Evolutionary conservation across 2,113 vertebrate species (phyloP).

Genomic region (Lepus americanus): DNA sequence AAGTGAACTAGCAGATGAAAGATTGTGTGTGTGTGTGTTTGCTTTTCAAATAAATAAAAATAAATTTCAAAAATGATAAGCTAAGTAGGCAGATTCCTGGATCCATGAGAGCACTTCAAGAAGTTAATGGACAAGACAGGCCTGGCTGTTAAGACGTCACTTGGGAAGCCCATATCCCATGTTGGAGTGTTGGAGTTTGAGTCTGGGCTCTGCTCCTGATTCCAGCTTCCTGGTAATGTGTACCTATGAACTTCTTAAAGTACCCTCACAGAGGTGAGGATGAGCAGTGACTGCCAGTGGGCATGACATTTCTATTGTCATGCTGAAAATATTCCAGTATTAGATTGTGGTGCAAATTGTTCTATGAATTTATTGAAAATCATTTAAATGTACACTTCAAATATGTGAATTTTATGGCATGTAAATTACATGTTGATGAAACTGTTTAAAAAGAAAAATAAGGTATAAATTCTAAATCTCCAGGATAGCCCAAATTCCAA

Average conservation of each 20-base stretch:
- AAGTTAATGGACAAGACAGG: no score
- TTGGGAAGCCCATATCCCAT: no score
- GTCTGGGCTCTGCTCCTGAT: no score
- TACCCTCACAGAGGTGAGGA: no score
- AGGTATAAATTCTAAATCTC: conserved; percentile 15
- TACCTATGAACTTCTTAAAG: no score
- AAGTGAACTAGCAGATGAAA: no score
- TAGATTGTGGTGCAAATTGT: background rate
- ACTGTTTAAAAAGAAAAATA: background rate
- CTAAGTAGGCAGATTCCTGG: background rate
- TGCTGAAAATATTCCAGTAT: conserved; percentile 23
- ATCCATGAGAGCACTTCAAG: background rate
- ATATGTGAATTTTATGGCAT: background rate
- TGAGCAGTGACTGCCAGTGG: background rate
- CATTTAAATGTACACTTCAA: conserved; percentile 19
- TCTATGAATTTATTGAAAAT: conserved; percentile 22
- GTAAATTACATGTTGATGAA: background rate
- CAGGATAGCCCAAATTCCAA: conserved; percentile 5
- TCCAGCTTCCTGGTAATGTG: no score
- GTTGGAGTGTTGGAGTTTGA: no score
- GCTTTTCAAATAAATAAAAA: background rate
- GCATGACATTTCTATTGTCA: background rate
- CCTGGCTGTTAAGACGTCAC: no score
- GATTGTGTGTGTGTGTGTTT: no score
- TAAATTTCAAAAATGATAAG: conserved; percentile 21